Evolutionary conservation across 2,888 invertebrate genomes (phyloP), one percentile per base, ranked within the genome.

Genomic region (Phania funesta): DNA sequence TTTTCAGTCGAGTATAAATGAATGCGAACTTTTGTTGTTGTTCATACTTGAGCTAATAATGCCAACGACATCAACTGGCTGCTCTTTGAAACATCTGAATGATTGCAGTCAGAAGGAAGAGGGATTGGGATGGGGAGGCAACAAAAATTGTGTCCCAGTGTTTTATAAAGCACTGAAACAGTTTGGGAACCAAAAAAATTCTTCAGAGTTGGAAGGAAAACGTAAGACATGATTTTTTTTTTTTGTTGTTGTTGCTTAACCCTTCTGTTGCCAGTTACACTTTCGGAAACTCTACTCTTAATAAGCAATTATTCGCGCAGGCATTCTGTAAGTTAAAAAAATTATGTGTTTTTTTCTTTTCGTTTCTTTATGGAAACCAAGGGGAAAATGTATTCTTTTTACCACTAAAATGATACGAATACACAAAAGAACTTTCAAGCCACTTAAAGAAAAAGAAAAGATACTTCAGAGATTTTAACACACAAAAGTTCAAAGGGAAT

Each of bases 241-340:
- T 26, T 26, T 6, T 26, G 26, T 26, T 26, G 26, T 46, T 78
- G 46, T 73, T 71, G 50, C 65, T n/a, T n/a, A 71, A 71, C 9
- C 48, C 13, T 24, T 48, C 8, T 46, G 9, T 35, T 52, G 3
- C 67, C 74, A 65, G 50, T 48, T 48, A 52, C 65, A 76, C 52
- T 46, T 38, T 41, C 22, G 9, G 3, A 32, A 58, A 32, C n/a
- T 54, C 54, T 35, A 13, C 46, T 62, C 73, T 65, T 77, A 81
- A 73, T 73, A 81, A 74, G 78, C 81, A 77, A 74, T 82, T 82
- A 82, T 82, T 82, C 74, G 60, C 74, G 60, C 81, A 82, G 81
- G 68, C 64, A 62, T 70, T 60, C 22, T 48, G 48, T 29, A 22
- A 3, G 9, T 48, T 41, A 20, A 68, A 44, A 44, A 3, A 9